Conservation (phyloP, 2,113 vertebrate genomes). For the Pangasianodon hypophthalmus region DNA sequence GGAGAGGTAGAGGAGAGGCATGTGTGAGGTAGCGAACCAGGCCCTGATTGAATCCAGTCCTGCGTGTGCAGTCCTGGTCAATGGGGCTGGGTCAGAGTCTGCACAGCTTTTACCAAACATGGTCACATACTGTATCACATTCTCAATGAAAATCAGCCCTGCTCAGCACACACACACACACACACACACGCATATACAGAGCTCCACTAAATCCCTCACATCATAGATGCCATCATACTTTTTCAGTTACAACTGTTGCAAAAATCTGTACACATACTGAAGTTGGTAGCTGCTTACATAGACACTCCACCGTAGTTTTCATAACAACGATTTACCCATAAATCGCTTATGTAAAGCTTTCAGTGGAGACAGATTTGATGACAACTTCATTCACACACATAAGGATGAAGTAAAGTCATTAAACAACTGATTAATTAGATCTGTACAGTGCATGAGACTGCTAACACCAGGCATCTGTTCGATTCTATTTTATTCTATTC, state of each 20-base stretch:
- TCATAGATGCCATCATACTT: conserved; percentile 1
- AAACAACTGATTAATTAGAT: background rate
- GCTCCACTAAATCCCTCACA: conserved; percentile 24
- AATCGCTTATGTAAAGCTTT: background rate
- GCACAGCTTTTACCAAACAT: conserved; percentile 79
- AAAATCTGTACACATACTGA: background rate
- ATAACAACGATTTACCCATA: background rate
- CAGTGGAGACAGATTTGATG: background rate
- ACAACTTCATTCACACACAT: background rate
- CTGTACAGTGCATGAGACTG: background rate
- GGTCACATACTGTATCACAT: conserved; percentile 69
- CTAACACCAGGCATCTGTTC: background rate
- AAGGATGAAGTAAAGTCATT: background rate
- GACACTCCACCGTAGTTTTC: background rate
- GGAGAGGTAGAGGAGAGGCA: conserved; percentile 17
- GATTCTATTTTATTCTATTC: background rate
- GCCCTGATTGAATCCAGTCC: conserved; percentile 68
- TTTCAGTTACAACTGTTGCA: conserved; percentile 4
- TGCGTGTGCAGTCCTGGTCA: conserved; percentile 58
- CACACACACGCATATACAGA: conserved; percentile 25
- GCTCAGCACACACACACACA: conserved; percentile 45
- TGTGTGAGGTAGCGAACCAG: conserved; percentile 51
- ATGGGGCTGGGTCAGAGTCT: conserved; percentile 67
- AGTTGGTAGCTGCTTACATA: background rate
- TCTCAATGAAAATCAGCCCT: conserved; percentile 62